phyloP scores from a whole-genome alignment of 2,797 vertebrate genomes.

The Acanthurus lineatus region DNA sequence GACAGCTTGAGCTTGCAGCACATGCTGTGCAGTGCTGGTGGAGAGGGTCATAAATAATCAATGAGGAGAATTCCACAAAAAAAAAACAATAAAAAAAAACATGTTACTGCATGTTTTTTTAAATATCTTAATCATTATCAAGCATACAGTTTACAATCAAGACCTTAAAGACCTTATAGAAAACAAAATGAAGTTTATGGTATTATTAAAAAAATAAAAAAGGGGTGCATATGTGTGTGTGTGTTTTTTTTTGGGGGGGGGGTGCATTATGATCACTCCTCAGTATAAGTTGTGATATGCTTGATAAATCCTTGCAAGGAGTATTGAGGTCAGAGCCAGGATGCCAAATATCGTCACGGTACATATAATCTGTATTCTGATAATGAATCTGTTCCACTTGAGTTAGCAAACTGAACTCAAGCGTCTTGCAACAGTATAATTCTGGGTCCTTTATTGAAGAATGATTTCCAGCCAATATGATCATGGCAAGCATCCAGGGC shows the following conservation, averaged over 20 bases:
- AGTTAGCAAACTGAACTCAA: neutral
- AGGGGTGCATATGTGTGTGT: too few species aligned
- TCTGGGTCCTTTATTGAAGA: conserved; percentile 17
- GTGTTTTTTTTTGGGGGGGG: too few species aligned
- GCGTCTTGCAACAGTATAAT: conserved; percentile 23
- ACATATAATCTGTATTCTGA: conserved; percentile 14
- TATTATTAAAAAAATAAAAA: too few species aligned
- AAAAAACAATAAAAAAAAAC: neutral
- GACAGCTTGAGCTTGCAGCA: neutral
- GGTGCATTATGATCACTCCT: conserved; percentile 2
- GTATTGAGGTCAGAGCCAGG: conserved; percentile 15
- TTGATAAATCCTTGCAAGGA: neutral
- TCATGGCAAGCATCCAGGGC: conserved; percentile 55
- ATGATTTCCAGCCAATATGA: conserved; percentile 48
- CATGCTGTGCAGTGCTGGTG: neutral
- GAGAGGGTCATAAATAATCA: neutral
- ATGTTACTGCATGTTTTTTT: neutral
- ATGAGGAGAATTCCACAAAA: neutral
- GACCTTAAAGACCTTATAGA: too few species aligned
- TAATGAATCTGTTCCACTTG: conserved; percentile 32
- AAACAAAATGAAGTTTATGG: too few species aligned
- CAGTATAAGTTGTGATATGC: neutral
- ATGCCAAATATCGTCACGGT: conserved; percentile 1
- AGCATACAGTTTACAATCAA: too few species aligned
- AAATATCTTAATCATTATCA: neutral